Percentiles rank a stretch among this genome's conserved stretches.
Conservation (phyloP, 1,140 invertebrate species). For the Trichonephila clavata region DNA sequence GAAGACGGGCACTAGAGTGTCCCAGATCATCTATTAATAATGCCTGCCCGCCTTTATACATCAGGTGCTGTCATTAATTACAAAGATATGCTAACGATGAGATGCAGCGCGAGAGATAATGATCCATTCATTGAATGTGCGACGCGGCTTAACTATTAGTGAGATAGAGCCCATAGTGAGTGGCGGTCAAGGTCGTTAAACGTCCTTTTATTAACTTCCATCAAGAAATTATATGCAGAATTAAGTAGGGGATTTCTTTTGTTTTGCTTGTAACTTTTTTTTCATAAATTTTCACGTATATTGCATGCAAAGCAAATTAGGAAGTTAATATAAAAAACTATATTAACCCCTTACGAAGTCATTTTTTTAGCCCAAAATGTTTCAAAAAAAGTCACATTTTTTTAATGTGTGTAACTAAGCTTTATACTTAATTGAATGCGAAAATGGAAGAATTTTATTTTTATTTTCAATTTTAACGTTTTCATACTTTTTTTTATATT, state of each 20-base stretch:
- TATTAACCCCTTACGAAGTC: no score
- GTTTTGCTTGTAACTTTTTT: background rate
- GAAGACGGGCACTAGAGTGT: slow-evolving; percentile 22
- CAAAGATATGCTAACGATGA: slow-evolving; percentile 28
- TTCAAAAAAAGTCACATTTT: no score
- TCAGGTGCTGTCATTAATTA: slow-evolving; percentile 41
- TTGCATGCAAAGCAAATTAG: no score
- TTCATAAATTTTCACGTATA: no score
- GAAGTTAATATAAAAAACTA: no score
- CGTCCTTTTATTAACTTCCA: slow-evolving; percentile 19
- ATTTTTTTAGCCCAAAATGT: no score
- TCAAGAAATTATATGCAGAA: background rate
- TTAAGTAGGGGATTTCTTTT: background rate
- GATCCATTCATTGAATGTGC: slow-evolving; percentile 19
- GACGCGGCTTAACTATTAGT: slow-evolving; percentile 24
- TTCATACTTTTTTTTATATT: no score
- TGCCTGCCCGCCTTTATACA: slow-evolving; percentile 14
- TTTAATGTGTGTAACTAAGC: no score
- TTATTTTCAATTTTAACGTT: no score
- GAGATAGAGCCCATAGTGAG: background rate
- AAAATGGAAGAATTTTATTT: no score
- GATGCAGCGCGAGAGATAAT: background rate
- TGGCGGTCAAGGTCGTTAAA: background rate
- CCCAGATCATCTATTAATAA: slow-evolving; percentile 35
- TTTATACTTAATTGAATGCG: no score